phyloP scores from a whole-genome alignment of 2,113 vertebrate species.

The Eulemur macaco region DNA sequence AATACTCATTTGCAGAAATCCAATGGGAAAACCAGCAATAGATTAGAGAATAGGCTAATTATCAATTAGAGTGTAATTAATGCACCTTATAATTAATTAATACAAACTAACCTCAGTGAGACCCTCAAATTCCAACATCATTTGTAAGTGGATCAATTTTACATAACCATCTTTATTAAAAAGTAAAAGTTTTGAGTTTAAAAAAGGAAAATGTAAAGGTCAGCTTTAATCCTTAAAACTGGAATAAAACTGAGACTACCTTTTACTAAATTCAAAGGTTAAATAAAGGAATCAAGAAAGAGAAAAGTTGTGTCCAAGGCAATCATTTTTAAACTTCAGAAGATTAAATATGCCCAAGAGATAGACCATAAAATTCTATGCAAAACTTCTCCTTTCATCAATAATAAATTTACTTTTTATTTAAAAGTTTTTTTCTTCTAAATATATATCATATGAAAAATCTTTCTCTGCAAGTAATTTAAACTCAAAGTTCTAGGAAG shows the following conservation, averaged over 20 bases:
- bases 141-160: conserved; percentile 62
- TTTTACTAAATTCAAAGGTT: conserved; percentile 57
- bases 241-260: conserved; percentile 25
- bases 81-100: conserved; percentile 72
- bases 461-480: neutral
- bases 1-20: conserved; percentile 43
- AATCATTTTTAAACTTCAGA: neutral
- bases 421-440: neutral
- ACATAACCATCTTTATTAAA: conserved; percentile 54
- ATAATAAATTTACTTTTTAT: neutral
- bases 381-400: neutral
- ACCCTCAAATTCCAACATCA: conserved; percentile 36
- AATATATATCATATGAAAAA: neutral
- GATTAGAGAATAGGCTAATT: conserved; percentile 65
- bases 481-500: neutral
- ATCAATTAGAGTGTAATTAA: conserved; percentile 65
- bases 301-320: neutral
- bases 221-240: conserved; percentile 40
- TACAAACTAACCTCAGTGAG: conserved; percentile 50
- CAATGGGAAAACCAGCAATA: conserved; percentile 53
- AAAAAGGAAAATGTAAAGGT: conserved; percentile 63
- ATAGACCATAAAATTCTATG: neutral
- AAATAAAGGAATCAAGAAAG: conserved; percentile 49
- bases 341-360: neutral
- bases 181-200: conserved; percentile 51